Evolutionary conservation across 1,140 invertebrate species (phyloP), one percentile per base, ranked within the genome.

Genomic region (Idris sp.): DNA sequence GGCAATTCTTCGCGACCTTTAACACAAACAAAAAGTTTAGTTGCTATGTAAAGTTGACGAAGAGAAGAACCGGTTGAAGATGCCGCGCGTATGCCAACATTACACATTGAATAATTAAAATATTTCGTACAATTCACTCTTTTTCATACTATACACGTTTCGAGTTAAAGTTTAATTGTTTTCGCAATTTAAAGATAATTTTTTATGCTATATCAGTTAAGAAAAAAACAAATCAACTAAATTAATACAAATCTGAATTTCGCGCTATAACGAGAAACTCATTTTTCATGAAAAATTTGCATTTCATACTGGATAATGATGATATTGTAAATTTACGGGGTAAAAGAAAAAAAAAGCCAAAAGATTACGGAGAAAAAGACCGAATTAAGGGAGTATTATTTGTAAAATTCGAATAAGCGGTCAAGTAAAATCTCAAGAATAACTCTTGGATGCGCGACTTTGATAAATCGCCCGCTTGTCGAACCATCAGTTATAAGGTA

Each of bases 401-500:
- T 73, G 69, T 64, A 53, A 73, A 73, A 73, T 44, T 59, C 59
- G 30, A 65, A 64, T 53, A 65, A 53, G 59, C 53, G 59, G 59
- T 73, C 69, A 64, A 22, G 53, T 67, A 30, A 11, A 46, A 35
- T 15, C 46, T 51, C 68, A 44, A 35, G 59, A 61, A 61, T 64
- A 53, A n/a, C n/a, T 65, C 59, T 67, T 30, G 26, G 54, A 59
- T 62, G 36, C 53, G 59, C 38, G 62, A 74, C 71, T 67, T 74
- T 74, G 71, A 74, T 67, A 67, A 67, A 74, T 74, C 48, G 49
- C 54, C 40, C 33, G 54, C 40, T 62, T 56, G 62, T 74, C 62
- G 56, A 61, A 67, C 40, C 62, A 56, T 74, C 54, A 54, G 48
- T 72, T 72, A 58, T 16, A 31, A 14, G 43, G 41, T 19, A 56